A percentile compares a stretch with the other conserved stretches of the same genome.
Evolutionary conservation across 2,888 invertebrate species (phyloP).

Genomic region (Aromia moschata): DNA sequence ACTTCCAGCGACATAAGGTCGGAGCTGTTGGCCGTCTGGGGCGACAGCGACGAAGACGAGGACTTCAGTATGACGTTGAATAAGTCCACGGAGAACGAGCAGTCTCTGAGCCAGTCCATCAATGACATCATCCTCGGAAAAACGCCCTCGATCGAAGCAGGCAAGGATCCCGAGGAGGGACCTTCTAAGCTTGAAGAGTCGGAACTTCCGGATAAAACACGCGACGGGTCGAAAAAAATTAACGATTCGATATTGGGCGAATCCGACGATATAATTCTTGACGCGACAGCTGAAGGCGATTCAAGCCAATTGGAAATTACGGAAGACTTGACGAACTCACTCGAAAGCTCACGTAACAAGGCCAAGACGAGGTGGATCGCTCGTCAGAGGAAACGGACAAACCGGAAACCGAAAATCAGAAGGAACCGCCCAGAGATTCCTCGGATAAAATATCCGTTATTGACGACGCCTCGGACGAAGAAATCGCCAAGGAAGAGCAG

Average conservation of each 20-base stretch:
- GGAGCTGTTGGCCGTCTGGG: slow-evolving; percentile 81
- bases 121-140: background rate
- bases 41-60: slow-evolving; percentile 66
- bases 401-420: slow-evolving; percentile 2
- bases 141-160: background rate
- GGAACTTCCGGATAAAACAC: no score
- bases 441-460: background rate
- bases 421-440: background rate
- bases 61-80: slow-evolving; percentile 1
- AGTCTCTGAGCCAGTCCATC: slow-evolving; percentile 3
- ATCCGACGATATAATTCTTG: no score
- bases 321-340: no score
- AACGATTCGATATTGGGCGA: no score
- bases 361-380: no score
- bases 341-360: no score
- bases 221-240: no score
- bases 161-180: no score
- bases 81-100: background rate
- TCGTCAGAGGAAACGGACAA: no score
- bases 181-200: no score
- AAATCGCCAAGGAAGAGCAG: slow-evolving; percentile 41
- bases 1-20: slow-evolving; percentile 68
- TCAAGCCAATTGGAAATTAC: no score
- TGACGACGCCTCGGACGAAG: background rate
- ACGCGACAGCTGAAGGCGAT: no score